These are phyloP conservation scores for Hapalemur alaotrensis DNA, from an alignment of 2,797 vertebrate genomes.

Conservation along the genomic window DNA sequence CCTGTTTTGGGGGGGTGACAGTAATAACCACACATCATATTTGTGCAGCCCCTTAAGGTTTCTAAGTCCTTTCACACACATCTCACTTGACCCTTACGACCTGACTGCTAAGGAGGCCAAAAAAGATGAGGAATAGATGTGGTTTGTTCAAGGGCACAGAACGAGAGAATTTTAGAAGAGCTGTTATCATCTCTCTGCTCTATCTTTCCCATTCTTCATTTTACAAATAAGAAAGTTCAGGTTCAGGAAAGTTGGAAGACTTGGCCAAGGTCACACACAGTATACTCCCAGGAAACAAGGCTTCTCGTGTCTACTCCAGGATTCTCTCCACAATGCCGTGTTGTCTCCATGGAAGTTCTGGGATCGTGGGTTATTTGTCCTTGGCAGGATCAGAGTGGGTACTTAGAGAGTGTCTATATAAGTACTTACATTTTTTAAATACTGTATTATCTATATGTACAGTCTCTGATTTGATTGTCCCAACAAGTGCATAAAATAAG, in stretches of 20 bases:
- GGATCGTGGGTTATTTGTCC: neutral
- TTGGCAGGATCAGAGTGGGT: neutral
- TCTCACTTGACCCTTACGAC: neutral
- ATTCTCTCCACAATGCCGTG: neutral
- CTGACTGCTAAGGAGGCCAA: neutral
- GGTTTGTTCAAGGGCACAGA: neutral
- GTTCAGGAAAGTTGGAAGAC: neutral
- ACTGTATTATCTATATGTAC: neutral
- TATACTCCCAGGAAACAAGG: neutral
- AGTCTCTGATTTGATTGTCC: neutral
- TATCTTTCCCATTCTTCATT: neutral
- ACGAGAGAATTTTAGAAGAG: neutral
- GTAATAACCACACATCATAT: neutral
- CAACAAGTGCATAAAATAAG: neutral
- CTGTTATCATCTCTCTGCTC: neutral
- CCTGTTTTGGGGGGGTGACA: neutral
- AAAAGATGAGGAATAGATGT: neutral
- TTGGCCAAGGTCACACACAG: neutral
- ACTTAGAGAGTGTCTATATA: neutral
- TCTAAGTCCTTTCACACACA: neutral
- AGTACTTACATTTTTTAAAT: neutral
- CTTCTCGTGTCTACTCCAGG: neutral
- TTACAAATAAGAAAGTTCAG: neutral
- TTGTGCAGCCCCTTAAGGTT: neutral
- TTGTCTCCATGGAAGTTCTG: neutral